Evolutionary conservation across 1,140 invertebrate species (phyloP), one percentile per base, ranked within the genome.

Genomic region (Atta colombica): DNA sequence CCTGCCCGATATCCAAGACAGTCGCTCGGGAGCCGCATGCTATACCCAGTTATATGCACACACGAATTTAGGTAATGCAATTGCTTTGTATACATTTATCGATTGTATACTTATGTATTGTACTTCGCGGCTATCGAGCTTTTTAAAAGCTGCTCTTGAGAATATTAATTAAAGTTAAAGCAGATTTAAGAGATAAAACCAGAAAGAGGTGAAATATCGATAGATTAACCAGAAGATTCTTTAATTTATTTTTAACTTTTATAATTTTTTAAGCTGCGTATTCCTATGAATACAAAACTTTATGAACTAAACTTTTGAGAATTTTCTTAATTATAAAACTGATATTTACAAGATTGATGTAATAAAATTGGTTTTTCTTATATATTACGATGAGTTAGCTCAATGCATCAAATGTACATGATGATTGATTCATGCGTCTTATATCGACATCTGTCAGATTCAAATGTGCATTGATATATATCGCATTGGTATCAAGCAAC

Each of bases 1-100:
- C 61, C 28, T 89, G 84, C 87, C 88, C 87, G 88, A 89, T 65
- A 89, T 89, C 69, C 74, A 61, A 84, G 80, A 84, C 55, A 55
- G 55, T 35, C 55, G 28, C 21, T 71, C 69, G 49, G 14, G 12
- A 82, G 21, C 39, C 39, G 55, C 61, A 35, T 51, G 4, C 45
- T 66, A 51, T 35, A 35, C 7, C 45, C 31, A 31, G 66, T 12
- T n/a, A 35, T 6, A 25, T 35, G 66, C 21, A 53, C 14, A 53
- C 14, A 6, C 4, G 12, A 58, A 63, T 75, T 63, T 51, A 84
- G 39, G 68, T 49, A 49, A 74, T 49, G 31, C 18, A 8, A 84
- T 84, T 61, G 69, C 65, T 39, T 69, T 69, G 49, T 39, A 25
- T 49, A 35, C n/a, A 69, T 72, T 84, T 82, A 82, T 61, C 14